A percentile compares a stretch with the other conserved stretches of the same genome.
Evolutionary conservation across 2,113 vertebrate species (phyloP).

Genomic region (Elachura formosa): DNA sequence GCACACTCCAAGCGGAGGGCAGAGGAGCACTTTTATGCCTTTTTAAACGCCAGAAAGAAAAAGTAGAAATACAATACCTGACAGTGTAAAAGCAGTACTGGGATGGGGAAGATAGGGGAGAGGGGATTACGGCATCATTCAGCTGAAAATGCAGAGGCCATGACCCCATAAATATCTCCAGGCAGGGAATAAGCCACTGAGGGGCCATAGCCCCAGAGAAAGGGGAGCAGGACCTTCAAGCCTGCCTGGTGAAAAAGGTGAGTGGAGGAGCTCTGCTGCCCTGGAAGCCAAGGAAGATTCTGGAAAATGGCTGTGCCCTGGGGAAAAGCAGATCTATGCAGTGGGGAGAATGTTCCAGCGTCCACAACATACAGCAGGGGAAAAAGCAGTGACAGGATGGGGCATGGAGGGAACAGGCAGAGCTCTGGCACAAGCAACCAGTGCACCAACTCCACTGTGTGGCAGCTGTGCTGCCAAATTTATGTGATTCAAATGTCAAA

Average conservation of each 20-base stretch:
- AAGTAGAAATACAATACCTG: neutral
- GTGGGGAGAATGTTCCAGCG: rapidly evolving
- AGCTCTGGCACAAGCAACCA: neutral
- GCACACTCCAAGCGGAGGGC: rapidly evolving
- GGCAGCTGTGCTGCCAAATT: neutral
- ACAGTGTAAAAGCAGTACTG: neutral
- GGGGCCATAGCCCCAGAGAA: neutral
- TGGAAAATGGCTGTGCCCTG: rapidly evolving
- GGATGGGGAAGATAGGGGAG: neutral
- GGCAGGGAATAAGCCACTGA: neutral
- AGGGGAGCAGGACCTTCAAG: neutral
- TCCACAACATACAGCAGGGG: neutral
- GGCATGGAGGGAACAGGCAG: neutral
- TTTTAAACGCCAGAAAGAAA: neutral
- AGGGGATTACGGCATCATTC: rapidly evolving
- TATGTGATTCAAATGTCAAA: neutral
- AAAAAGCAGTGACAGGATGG: neutral
- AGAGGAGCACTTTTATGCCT: neutral
- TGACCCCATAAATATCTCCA: neutral
- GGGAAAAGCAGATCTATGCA: neutral
- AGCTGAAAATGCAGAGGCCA: neutral
- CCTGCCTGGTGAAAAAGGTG: neutral
- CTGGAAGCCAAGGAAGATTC: neutral
- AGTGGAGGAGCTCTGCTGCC: neutral
- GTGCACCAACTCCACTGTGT: neutral